Base-by-base conservation (phyloP, 2,113 vertebrate species). In the Etia nguti region DNA sequence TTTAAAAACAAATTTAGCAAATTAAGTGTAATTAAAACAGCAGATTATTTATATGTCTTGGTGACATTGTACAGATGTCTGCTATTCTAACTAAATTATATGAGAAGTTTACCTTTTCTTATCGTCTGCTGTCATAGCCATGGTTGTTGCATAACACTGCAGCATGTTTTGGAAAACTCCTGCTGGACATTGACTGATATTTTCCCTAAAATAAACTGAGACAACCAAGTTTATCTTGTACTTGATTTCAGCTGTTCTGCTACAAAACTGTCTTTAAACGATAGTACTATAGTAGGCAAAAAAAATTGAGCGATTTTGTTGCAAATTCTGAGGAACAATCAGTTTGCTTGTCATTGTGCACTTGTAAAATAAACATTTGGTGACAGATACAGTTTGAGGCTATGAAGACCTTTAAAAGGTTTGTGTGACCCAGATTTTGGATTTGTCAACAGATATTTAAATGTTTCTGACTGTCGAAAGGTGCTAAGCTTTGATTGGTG, bases 341-440 rank as follows among this genome's bases (percentile, higher is more conserved):
- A 60, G 22, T 81, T 11, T 65, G 24, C 48, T 81, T 81, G 77
- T 43, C 81, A 88, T 54, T 41, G 24, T 79, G 84, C 65, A 24
- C 79, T 56, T 10, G 29, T 6, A 88, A 89, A 90, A 86, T 87
- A 90, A 92, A 93, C 82, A 92, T 85, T 89, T 91, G 80, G 16
- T 81, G 16, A 89, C 87, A 90, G 60, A 87, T 83, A 68, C 26
- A 84, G 36, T n/a, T 52, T 82, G 8, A 57, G 86, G 84, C 75
- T 81, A 86, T 48, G 83, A 26, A 81, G 81, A 83, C 88, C 83
- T 86, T 79, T 36, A 46, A 83, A 79, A 90, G 80, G 88, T 91
- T 82, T 82, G 34, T 46, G 46, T 90, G 92, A 89, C 84, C 84
- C 16, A 10, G 12, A 83, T 29, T 8, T 55, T 22, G 46, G 46